phyloP scores from a whole-genome alignment of 2,797 vertebrate species.

The Girardinus metallicus region DNA sequence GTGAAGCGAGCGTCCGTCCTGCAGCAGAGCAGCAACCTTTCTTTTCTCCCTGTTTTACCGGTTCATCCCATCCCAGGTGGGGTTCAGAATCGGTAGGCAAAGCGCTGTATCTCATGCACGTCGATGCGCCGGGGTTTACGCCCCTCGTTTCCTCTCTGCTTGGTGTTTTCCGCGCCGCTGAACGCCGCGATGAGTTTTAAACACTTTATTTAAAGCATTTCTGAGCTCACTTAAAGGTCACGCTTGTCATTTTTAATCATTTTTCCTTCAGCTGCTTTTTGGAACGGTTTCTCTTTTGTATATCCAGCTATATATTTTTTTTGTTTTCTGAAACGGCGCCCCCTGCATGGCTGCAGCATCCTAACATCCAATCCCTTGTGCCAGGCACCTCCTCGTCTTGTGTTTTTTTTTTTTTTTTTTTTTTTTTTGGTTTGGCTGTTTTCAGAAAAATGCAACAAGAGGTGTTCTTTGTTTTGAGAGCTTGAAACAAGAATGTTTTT shows the following conservation, averaged over 20 bases:
- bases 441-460: conserved; percentile 63
- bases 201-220: conserved; percentile 24
- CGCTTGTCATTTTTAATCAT: conserved; percentile 18
- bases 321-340: conserved; percentile 1
- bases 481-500: conserved; percentile 74
- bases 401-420: not conserved
- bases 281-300: conserved; percentile 37
- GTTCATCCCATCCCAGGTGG: conserved; percentile 2
- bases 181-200: conserved; percentile 40
- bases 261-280: conserved; percentile 26
- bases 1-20: conserved; percentile 58
- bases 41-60: conserved; percentile 2
- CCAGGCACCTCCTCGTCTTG: conserved; percentile 72
- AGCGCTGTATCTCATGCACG: conserved; percentile 39
- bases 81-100: conserved; percentile 19
- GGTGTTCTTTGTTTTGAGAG: conserved; percentile 47
- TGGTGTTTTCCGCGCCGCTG: conserved; percentile 23
- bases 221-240: not conserved
- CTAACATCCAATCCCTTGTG: conserved; percentile 75
- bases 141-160: not conserved
- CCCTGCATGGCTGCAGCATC: conserved; percentile 55
- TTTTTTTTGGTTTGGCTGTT: conserved; percentile 8
- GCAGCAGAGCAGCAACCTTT: conserved; percentile 6
- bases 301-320: conserved; percentile 11
- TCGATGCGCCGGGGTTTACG: not conserved